phyloP scores from a whole-genome alignment of 2,888 invertebrate genomes.

The Tenodera sinensis region DNA sequence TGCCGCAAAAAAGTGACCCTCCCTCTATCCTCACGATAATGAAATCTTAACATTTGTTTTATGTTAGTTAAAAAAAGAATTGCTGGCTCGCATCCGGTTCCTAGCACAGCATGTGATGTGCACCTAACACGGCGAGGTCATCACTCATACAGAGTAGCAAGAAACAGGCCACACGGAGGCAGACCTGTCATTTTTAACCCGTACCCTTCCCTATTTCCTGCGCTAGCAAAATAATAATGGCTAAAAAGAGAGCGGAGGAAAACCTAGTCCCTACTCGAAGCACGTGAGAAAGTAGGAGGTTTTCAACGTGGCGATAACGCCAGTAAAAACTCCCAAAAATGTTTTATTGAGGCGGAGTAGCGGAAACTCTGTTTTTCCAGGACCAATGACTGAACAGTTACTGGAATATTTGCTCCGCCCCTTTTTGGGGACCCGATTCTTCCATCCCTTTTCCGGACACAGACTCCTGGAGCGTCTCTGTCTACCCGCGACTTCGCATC shows the following conservation, averaged over 20 bases:
- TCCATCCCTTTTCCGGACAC: conserved; percentile 1
- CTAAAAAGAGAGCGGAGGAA: neutral
- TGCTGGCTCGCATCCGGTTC: neutral
- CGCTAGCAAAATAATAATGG: neutral
- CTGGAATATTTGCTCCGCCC: conserved; percentile 17
- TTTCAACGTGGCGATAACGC: conserved; percentile 23
- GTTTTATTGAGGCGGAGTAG: conserved; percentile 30
- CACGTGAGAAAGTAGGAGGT: conserved; percentile 22
- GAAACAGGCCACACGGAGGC: neutral
- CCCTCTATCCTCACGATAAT: neutral
- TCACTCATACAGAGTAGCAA: neutral
- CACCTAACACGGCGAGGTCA: neutral
- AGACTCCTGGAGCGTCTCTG: neutral
- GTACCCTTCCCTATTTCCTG: neutral
- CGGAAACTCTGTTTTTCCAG: conserved; percentile 13
- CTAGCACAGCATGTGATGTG: neutral
- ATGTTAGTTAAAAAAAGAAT: neutral
- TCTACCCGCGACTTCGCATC: neutral
- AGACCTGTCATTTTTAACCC: conserved; percentile 13
- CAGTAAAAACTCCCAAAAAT: conserved; percentile 32
- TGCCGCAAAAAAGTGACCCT: neutral
- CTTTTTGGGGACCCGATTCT: neutral
- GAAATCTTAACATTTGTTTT: conserved; percentile 20
- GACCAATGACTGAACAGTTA: conserved; percentile 24
- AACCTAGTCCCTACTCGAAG: neutral